These are phyloP conservation scores for Microchrysa polita DNA, from an alignment of 2,888 invertebrate species.

Conservation along the genomic window DNA sequence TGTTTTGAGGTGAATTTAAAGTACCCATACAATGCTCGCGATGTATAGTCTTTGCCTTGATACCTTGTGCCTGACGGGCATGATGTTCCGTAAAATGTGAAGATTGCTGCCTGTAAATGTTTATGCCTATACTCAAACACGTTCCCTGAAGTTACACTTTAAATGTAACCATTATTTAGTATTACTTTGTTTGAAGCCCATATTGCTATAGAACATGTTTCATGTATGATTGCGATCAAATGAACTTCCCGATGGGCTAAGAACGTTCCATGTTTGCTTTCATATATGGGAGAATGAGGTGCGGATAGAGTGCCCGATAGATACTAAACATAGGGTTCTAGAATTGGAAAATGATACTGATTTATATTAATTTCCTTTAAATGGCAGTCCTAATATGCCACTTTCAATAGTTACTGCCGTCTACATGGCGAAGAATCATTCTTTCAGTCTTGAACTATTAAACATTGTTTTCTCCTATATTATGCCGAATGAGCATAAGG, in stretches of 20 bases:
- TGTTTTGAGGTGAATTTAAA: slow-evolving; percentile 31
- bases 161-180: slow-evolving; percentile 26
- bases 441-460: too few relatives aligned
- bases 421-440: too few relatives aligned
- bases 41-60: too few relatives aligned
- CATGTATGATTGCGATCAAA: slow-evolving; percentile 19
- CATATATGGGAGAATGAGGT: slow-evolving; percentile 15
- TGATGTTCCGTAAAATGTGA: slow-evolving; percentile 19
- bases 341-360: too few relatives aligned
- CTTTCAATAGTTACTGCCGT: too few relatives aligned
- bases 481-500: background rate
- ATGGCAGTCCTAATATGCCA: too few relatives aligned
- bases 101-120: background rate
- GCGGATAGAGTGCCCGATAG: background rate
- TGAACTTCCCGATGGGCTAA: slow-evolving; percentile 1
- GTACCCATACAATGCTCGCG: background rate
- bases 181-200: slow-evolving; percentile 22
- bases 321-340: too few relatives aligned
- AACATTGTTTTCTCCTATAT: slow-evolving; percentile 13
- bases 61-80: background rate
- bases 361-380: too few relatives aligned
- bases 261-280: too few relatives aligned
- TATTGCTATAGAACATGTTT: background rate
- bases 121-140: background rate
- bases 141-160: slow-evolving; percentile 16